Base-by-base conservation (phyloP, 2,113 vertebrate species). In the Oreochromis aureus region DNA sequence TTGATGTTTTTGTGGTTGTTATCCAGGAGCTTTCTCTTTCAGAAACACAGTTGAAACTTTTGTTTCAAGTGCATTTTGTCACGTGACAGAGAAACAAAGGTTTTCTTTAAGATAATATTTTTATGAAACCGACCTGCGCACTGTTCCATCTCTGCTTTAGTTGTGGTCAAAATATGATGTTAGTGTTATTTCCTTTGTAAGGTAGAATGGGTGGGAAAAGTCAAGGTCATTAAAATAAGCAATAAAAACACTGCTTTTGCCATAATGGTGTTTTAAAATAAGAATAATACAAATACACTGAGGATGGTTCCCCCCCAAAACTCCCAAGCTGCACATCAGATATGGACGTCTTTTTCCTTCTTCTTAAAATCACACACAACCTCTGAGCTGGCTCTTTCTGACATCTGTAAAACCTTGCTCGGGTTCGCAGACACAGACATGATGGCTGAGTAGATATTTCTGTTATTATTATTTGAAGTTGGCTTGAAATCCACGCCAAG, bases 171-270 rank as follows among this genome's bases (percentile, higher is more conserved):
- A 66, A 39, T 66, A 66, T 8, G 19, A 69, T 0, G 4, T 69
- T 3, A 69, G 63, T 22, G 34, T 11, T 22, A 22, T 69, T 69
- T 66, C 39, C 34, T 22, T 5, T 41, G 34, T 39, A 39, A n/a
- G 19, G 6, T 8, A 8, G 34, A 69, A 41, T 13, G 34, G 34
- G 34, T 39, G 19, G 3, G 22, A 8, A 39, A 13, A 69, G 34
- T 69, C 1, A 0, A 69, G 19, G 2, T 18, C 13, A 6, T 27
- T 73, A 73, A 27, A 46, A 44, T 44, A 44, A 15, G 0, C 16
- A 63, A 63, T 19, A 41, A 71, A 69, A 41, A 4, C 27, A 32
- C 30, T 18, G 0, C 22, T 24, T 56, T 58, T 27, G 12, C 56
- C 18, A 22, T 3, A 22, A 36, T 22, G 11, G 0, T 39, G 34